phyloP scores from a whole-genome alignment of 2,797 vertebrate species.

The Uromys caudimaculatus region DNA sequence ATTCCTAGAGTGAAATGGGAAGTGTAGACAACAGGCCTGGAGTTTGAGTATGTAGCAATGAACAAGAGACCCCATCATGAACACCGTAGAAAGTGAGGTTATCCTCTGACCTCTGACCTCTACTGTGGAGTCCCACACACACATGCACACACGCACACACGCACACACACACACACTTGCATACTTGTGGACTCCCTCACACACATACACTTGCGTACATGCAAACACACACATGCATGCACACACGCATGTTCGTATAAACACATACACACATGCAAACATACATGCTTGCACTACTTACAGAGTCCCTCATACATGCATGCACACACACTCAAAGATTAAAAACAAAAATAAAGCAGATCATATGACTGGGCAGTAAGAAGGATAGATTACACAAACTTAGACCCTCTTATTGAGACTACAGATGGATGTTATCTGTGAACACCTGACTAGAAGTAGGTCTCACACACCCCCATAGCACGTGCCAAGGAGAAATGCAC shows the following conservation, averaged over 20 bases:
- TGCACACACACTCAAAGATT: background rate
- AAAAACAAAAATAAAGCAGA: background rate
- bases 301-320: too few relatives aligned
- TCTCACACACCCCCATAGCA: accelerated
- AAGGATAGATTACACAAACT: background rate
- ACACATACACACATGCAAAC: too few relatives aligned
- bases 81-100: background rate
- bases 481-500: background rate
- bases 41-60: background rate
- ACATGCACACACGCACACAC: background rate
- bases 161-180: background rate
- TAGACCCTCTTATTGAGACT: constrained; percentile 15
- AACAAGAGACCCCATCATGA: background rate
- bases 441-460: background rate
- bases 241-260: too few relatives aligned
- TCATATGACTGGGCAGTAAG: background rate
- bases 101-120: background rate
- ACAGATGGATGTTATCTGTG: background rate
- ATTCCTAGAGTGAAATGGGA: background rate
- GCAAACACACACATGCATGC: too few relatives aligned
- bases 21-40: background rate
- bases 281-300: too few relatives aligned
- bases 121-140: background rate
- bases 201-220: too few relatives aligned
- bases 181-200: too few relatives aligned